Evolutionary conservation across 2,797 vertebrate species (phyloP), one percentile per base, ranked within the genome.

Genomic region (Gymnopithys bicolor): DNA sequence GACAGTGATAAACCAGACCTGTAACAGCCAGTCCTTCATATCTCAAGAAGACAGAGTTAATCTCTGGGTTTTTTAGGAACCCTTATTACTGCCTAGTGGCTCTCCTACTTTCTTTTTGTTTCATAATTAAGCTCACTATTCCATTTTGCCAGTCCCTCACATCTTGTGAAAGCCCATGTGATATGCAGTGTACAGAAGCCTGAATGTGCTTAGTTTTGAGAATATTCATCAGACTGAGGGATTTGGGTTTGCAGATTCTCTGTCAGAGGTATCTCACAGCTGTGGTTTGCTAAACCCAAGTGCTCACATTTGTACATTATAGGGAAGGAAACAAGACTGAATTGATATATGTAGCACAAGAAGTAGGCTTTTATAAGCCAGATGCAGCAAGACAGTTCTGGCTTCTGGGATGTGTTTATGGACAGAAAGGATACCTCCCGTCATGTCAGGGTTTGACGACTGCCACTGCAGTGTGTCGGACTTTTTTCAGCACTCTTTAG

Each of bases 261-360:
- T 49, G 52, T 69, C 94, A 92, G 79, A 95, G 85, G 91, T 95
- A 76, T 41, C 70, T 93, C 92, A 74, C 74, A 91, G 74, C 85
- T 84, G 69, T 63, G 69, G 3, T 69, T 92, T 52, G 58, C 68
- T 62, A 83, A 87, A 63, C 32, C 17, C 68, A 66, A 87, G 67
- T 12, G 58, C 68, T 87, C 13, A 2, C 33, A 19, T 87, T 91
- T 85, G 60, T 39, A 78, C 90, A 1, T 78, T 53, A 27, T 9
- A 19, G 33, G 71, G 76, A 71, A 78, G 76, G 71, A 62, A 77
- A 68, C 13, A 75, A 71, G 89, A 78, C 25, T 24, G 64, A 71
- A 87, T 23, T 66, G 53, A 27, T 90, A 75, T 3, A 2, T 59
- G 60, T 17, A 84, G 69, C 82, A 59, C 33, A 30, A 87, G 58